Evolutionary conservation across 1,140 invertebrate species (phyloP).

Genomic region (Drosophila kepulauana): DNA sequence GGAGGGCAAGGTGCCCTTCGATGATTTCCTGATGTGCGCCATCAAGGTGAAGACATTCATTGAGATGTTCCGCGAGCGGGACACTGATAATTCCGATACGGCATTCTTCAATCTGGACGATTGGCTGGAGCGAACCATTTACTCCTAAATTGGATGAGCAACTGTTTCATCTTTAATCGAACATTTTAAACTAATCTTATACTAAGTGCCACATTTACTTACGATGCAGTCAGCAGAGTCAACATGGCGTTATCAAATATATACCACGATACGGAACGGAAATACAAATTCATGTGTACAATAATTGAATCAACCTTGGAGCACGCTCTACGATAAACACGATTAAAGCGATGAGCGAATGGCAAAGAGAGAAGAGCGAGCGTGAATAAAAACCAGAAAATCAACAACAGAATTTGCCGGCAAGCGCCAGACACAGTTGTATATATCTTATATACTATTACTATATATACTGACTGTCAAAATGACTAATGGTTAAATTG

Average conservation of each 20-base stretch:
- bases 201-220: constrained; percentile 77
- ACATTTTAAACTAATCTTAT: constrained; percentile 58
- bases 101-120: constrained; percentile 94
- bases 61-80: constrained; percentile 92
- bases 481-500: constrained; percentile 61
- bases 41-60: constrained; percentile 97
- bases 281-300: constrained; percentile 47
- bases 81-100: constrained; percentile 88
- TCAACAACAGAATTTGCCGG: constrained; percentile 40
- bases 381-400: constrained; percentile 44
- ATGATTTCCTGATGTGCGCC: constrained; percentile 97
- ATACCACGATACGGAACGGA: constrained; percentile 50
- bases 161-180: constrained; percentile 27
- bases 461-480: constrained; percentile 13
- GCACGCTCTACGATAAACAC: constrained; percentile 46
- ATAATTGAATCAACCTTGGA: constrained; percentile 69
- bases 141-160: constrained; percentile 80
- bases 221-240: constrained; percentile 30
- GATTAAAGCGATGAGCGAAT: neutral
- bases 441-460: constrained; percentile 23
- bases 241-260: constrained; percentile 39
- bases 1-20: constrained; percentile 94
- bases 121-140: constrained; percentile 94
- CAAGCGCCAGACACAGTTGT: constrained; percentile 15
- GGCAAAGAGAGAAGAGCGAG: constrained; percentile 2